A percentile compares a stretch with the other conserved stretches of the same genome.
Conservation (phyloP, 2,888 invertebrate species). For the Pseudococcus viburni region DNA sequence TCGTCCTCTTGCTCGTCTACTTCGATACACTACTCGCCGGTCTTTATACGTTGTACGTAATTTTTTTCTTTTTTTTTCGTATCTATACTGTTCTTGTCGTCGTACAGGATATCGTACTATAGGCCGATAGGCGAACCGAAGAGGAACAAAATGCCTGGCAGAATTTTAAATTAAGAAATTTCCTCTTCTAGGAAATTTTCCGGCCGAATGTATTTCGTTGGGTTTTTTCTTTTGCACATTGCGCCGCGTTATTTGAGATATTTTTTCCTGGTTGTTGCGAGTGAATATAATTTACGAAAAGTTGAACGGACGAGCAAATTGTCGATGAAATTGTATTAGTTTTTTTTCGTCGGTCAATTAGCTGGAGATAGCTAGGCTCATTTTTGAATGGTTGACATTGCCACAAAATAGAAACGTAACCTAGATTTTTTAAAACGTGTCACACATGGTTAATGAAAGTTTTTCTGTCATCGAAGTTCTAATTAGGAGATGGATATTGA, state of each 20-base stretch:
- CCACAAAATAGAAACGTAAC: too few species aligned
- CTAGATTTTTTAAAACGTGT: too few species aligned
- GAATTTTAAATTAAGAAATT: slow-evolving; percentile 59
- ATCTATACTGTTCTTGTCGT: not conserved
- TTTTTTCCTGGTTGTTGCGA: not conserved
- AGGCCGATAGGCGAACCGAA: not conserved
- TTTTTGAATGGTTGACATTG: too few species aligned
- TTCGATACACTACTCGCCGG: not conserved
- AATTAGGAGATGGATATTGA: too few species aligned
- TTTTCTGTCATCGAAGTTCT: too few species aligned
- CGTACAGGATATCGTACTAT: not conserved
- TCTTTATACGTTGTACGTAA: not conserved
- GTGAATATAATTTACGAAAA: not conserved
- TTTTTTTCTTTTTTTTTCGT: not conserved
- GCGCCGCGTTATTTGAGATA: not conserved
- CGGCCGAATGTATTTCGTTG: not conserved
- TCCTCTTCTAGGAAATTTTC: not conserved
- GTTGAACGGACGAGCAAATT: not conserved
- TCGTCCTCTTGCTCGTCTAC: not conserved
- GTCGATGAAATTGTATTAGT: not conserved
- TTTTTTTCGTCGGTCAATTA: too few species aligned
- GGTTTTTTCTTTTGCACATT: not conserved
- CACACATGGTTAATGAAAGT: too few species aligned
- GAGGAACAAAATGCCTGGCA: slow-evolving; percentile 13
- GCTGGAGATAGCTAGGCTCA: too few species aligned